Evolutionary conservation across 2,797 vertebrate species (phyloP).

Genomic region (Simalia tracyae): DNA sequence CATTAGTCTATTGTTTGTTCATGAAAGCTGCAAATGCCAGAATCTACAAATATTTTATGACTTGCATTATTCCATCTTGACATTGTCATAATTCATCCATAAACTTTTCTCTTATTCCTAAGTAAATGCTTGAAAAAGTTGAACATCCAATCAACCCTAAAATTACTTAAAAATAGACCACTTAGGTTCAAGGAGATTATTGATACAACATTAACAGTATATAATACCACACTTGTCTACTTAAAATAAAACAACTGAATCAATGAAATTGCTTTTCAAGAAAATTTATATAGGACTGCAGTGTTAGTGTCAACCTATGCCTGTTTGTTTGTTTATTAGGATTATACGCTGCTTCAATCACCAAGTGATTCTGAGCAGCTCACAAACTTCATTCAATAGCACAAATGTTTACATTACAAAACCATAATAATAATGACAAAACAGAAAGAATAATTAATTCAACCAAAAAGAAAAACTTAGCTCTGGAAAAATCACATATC

Average conservation of each 20-base stretch:
- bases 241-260: neutral
- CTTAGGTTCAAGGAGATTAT: neutral
- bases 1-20: conserved; percentile 51
- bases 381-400: neutral
- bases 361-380: neutral
- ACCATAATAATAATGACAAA: neutral
- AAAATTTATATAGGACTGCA: neutral
- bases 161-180: neutral
- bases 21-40: conserved; percentile 55
- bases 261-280: neutral
- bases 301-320: neutral
- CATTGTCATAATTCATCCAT: conserved; percentile 54
- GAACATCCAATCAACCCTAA: conserved; percentile 10
- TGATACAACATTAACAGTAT: neutral
- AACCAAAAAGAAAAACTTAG: too few species aligned
- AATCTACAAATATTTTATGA: conserved; percentile 57
- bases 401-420: neutral
- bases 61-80: conserved; percentile 59
- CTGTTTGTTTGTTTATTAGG: neutral
- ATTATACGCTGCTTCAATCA: neutral
- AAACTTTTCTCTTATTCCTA: conserved; percentile 36
- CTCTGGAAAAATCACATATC: neutral
- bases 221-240: neutral
- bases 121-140: conserved; percentile 13
- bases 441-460: neutral